phyloP scores from a whole-genome alignment of 2,888 invertebrate genomes.

The Oegoconia quadripuncta region DNA sequence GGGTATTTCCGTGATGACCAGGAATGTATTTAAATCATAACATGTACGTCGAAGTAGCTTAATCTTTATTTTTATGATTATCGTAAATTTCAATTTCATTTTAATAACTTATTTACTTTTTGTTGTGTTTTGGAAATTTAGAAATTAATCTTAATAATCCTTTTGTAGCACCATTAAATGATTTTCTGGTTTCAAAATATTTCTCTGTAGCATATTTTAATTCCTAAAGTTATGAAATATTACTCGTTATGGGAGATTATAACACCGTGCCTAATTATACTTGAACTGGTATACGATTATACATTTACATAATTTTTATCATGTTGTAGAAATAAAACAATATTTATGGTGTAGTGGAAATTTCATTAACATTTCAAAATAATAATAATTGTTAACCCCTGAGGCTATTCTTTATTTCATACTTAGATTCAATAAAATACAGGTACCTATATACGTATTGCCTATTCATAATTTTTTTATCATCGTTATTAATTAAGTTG shows the following conservation, averaged over 20 bases:
- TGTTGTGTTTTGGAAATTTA: slow-evolving; percentile 39
- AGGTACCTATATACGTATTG: too few relatives aligned
- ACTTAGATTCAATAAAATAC: too few relatives aligned
- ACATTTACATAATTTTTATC: too few relatives aligned
- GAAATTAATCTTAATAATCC: slow-evolving; percentile 58
- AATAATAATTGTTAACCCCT: too few relatives aligned
- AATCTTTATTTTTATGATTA: slow-evolving; percentile 72
- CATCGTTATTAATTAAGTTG: too few relatives aligned
- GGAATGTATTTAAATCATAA: slow-evolving; percentile 66
- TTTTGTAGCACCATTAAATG: slow-evolving; percentile 37
- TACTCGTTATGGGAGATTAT: slow-evolving; percentile 17
- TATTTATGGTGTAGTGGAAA: too few relatives aligned
- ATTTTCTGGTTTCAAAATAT: slow-evolving; percentile 41
- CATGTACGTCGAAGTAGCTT: slow-evolving; percentile 45
- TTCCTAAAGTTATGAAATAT: slow-evolving; percentile 21
- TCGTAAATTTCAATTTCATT: slow-evolving; percentile 72
- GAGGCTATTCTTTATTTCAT: too few relatives aligned
- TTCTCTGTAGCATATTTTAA: slow-evolving; percentile 25
- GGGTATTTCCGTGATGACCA: slow-evolving; percentile 50
- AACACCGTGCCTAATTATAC: slow-evolving; percentile 15
- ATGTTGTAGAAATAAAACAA: too few relatives aligned
- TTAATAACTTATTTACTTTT: slow-evolving; percentile 72
- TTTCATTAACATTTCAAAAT: too few relatives aligned
- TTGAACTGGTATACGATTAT: slow-evolving; percentile 5
- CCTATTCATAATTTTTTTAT: too few relatives aligned